Percentiles rank a stretch among this genome's conserved stretches.
These are phyloP conservation scores for Cassiopea andromeda DNA, from an alignment of 30 jellyfish, hydroid and myxozoan genomes.

Conservation along the genomic window DNA sequence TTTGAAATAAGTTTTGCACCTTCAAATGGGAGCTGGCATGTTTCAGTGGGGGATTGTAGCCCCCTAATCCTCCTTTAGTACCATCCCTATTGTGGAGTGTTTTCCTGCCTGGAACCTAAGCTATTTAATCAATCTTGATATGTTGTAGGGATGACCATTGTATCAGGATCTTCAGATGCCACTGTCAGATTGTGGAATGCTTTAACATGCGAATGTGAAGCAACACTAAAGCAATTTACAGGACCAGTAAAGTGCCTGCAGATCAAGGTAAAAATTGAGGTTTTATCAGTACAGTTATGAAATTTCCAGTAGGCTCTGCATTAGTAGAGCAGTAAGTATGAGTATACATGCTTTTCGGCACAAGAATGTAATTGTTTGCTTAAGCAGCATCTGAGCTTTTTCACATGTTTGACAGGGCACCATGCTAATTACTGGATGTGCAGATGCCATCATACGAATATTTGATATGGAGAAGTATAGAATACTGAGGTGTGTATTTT, in stretches of 20 bases:
- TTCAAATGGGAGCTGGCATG: too few species aligned
- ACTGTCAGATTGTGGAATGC: conserved; percentile 57
- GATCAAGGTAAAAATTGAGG: conserved; percentile 4
- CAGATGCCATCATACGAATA: conserved; percentile 31
- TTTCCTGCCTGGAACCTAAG: too few species aligned
- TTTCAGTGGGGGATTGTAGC: too few species aligned
- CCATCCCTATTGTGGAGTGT: too few species aligned
- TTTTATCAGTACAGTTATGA: too few species aligned
- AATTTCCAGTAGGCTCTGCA: too few species aligned
- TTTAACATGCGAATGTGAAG: conserved; percentile 9
- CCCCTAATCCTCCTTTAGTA: too few species aligned
- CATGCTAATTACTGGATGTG: conserved; percentile 40
- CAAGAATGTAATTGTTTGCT: too few species aligned
- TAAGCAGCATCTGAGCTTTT: too few species aligned
- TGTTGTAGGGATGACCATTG: conserved; percentile 25
- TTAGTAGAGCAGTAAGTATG: too few species aligned
- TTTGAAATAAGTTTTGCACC: too few species aligned
- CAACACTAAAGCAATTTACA: not conserved
- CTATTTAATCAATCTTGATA: not conserved
- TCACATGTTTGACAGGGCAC: not conserved
- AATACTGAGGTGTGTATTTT: conserved; percentile 10
- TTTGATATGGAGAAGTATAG: not conserved
- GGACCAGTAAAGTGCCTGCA: conserved; percentile 53
- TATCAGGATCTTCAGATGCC: conserved; percentile 59
- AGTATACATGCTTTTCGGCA: too few species aligned